A percentile compares a stretch with the other conserved stretches of the same genome.
These are phyloP conservation scores for Bombus superbus DNA, from an alignment of 1,140 invertebrate species.

Conservation along the genomic window DNA sequence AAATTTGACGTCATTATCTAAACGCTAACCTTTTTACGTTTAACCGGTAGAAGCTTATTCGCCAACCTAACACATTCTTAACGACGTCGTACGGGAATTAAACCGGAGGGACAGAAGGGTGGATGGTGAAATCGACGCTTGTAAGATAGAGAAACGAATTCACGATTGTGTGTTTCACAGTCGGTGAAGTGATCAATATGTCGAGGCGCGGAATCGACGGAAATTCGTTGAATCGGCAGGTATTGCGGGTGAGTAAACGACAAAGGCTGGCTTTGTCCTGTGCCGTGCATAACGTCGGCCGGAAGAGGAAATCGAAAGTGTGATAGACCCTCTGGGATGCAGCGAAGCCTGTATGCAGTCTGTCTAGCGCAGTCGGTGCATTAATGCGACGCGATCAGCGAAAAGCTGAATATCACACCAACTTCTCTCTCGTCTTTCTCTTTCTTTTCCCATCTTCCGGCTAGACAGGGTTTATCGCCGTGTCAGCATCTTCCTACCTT, in stretches of 20 bases:
- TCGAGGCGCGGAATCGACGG: constrained; percentile 10
- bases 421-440: neutral
- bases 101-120: neutral
- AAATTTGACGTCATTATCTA: too few relatives aligned
- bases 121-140: neutral
- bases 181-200: constrained; percentile 19
- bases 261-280: constrained; percentile 40
- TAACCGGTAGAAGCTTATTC: neutral
- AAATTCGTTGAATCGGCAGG: constrained; percentile 37
- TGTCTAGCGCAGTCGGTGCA: constrained; percentile 1
- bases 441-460: neutral
- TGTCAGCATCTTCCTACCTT: neutral
- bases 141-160: neutral
- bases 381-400: constrained; percentile 30
- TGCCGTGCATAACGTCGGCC: neutral
- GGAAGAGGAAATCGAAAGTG: constrained; percentile 45
- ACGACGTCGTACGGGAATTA: too few relatives aligned
- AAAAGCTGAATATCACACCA: constrained; percentile 11
- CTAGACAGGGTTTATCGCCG: neutral
- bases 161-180: neutral
- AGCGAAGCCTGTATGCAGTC: neutral
- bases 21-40: neutral
- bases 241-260: constrained; percentile 33
- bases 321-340: constrained; percentile 21
- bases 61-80: neutral